phyloP scores from a whole-genome alignment of 2,888 invertebrate species.

The Cordilura impudica region DNA sequence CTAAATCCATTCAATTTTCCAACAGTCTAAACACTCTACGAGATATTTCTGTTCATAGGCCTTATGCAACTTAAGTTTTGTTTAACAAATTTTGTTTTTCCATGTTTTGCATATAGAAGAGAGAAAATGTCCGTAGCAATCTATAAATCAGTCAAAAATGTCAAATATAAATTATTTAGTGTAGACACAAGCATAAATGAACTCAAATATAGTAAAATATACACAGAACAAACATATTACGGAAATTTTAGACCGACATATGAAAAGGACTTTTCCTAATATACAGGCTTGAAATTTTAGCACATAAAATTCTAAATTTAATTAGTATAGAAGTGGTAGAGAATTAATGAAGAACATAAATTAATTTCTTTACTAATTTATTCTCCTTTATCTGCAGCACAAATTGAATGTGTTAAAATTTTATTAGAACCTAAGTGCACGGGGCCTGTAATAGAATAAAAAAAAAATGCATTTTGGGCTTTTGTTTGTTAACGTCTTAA shows the following conservation, averaged over 20 bases:
- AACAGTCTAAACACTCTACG: too few relatives aligned
- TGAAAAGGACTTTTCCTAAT: not conserved
- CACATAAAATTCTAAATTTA: not conserved
- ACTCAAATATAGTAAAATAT: not conserved
- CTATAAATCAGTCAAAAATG: constrained; percentile 66
- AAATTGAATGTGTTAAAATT: too few relatives aligned
- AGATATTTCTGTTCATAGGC: not conserved
- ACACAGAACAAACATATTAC: not conserved
- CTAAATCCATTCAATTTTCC: too few relatives aligned
- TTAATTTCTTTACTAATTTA: too few relatives aligned
- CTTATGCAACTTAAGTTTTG: constrained; percentile 23
- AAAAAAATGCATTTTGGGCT: too few relatives aligned
- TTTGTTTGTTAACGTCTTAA: too few relatives aligned
- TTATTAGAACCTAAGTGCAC: too few relatives aligned
- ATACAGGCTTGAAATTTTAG: not conserved
- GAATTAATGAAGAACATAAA: not conserved
- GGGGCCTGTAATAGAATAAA: too few relatives aligned
- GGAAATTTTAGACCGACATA: not conserved
- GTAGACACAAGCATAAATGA: constrained; percentile 18
- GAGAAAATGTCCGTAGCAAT: constrained; percentile 48
- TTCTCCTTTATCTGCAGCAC: too few relatives aligned
- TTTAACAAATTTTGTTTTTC: not conserved
- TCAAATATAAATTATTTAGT: constrained; percentile 65
- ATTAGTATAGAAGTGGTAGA: not conserved
- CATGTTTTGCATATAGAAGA: not conserved